A percentile compares a stretch with the other conserved stretches of the same genome.
Evolutionary conservation across 2,797 vertebrate genomes (phyloP).

Genomic region (Schizothorax lantsangensis): DNA sequence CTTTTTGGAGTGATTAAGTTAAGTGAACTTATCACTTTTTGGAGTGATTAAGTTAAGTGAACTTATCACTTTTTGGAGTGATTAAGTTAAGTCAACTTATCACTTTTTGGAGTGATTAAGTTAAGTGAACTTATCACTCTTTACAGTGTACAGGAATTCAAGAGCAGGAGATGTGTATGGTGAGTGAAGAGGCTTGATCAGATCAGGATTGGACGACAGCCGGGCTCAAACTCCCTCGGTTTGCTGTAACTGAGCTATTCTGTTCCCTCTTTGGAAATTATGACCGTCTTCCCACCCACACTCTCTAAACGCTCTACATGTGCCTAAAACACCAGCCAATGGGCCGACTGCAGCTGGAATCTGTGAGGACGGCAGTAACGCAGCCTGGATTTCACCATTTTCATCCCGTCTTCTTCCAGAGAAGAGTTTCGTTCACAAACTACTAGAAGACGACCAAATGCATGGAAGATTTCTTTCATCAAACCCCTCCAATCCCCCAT

Average conservation of each 20-base stretch:
- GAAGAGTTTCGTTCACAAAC: background rate
- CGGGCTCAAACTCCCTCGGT: constrained; percentile 17
- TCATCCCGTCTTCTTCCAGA: background rate
- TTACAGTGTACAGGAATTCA: background rate
- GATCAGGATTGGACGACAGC: background rate
- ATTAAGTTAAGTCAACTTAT: too few species aligned
- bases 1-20: too few species aligned
- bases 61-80: too few species aligned
- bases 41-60: too few species aligned
- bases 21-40: too few species aligned
- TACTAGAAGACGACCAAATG: constrained; percentile 11
- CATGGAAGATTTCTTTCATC: background rate
- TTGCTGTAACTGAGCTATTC: constrained; percentile 38
- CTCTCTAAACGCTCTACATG: constrained; percentile 18
- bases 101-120: too few species aligned
- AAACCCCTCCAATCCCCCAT: background rate
- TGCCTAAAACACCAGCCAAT: constrained; percentile 1
- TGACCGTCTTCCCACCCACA: constrained; percentile 52
- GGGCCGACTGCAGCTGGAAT: constrained; percentile 13
- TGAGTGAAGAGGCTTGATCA: background rate
- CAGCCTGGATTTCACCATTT: background rate
- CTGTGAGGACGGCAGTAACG: constrained; percentile 12
- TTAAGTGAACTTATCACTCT: too few species aligned
- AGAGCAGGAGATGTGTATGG: background rate
- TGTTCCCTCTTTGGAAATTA: constrained; percentile 58